Evolutionary conservation across 2,888 invertebrate genomes (phyloP).

Genomic region (Hylaea fasciaria): DNA sequence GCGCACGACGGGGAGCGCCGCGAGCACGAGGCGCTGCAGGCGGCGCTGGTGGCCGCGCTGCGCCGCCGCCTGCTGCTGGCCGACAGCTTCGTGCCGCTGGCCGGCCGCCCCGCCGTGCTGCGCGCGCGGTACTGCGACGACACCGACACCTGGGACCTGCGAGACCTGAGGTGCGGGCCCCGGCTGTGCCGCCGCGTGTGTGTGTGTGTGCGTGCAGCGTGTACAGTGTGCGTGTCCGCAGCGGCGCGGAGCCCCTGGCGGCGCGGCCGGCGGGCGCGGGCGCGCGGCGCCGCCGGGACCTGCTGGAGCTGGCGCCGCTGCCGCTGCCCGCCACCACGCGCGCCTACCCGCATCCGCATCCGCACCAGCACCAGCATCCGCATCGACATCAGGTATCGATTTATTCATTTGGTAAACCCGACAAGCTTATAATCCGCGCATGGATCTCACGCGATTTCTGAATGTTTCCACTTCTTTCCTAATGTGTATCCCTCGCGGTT

Average conservation of each 20-base stretch:
- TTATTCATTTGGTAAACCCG: no score
- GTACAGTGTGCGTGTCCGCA: constrained; percentile 13
- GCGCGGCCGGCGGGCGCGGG: constrained; percentile 87
- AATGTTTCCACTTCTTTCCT: no score
- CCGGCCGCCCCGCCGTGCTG: constrained; percentile 67
- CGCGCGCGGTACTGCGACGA: constrained; percentile 86
- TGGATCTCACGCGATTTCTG: no score
- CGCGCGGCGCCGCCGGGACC: constrained; percentile 89
- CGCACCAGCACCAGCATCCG: no score
- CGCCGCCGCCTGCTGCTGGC: constrained; percentile 94
- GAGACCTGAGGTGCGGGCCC: constrained; percentile 52
- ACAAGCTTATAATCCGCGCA: no score
- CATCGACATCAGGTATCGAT: no score
- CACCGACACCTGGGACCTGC: constrained; percentile 67
- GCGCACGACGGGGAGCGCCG: constrained; percentile 96
- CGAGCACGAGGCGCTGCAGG: constrained; percentile 92
- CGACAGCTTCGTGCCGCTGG: constrained; percentile 94
- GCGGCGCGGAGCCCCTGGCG: constrained; percentile 63
- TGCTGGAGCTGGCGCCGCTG: constrained; percentile 90
- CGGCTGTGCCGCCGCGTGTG: background rate
- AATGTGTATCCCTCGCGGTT: constrained; percentile 12
- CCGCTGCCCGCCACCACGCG: constrained; percentile 91
- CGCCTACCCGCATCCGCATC: constrained; percentile 83
- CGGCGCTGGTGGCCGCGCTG: constrained; percentile 95
- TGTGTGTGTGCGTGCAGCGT: no score